Base-by-base conservation (phyloP, 2,888 invertebrate genomes). In the Lucinisca nassula region DNA sequence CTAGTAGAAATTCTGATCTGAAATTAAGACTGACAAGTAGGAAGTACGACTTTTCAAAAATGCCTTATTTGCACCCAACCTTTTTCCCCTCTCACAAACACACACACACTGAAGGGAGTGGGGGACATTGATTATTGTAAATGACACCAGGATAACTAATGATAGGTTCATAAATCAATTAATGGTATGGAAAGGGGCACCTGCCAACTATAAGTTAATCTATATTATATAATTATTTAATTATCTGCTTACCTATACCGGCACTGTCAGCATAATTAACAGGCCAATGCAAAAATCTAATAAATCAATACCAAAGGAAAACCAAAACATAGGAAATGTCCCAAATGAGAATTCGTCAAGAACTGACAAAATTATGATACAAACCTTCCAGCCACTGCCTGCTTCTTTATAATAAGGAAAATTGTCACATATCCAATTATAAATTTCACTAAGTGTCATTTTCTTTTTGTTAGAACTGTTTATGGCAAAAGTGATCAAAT, bases 391-490 rank as follows among this genome's bases (percentile, higher is more conserved):
- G 0, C 98, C 98, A 80, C 96, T 96, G 0, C 97, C 97, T 38
- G 97, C 97, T 93, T 97, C 97, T 95, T 97, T 97, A 95, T 98
- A 98, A 95, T 97, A 98, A 0, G 97, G 97, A 96, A 98, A 98
- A 92, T 97, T 97, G 90, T 97, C 97, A 93, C 97, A 97, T 72
- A 98, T 98, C 97, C 97, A 98, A 92, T 97, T 97, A 95, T 98
- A 98, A 92, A 98, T 98, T 96, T 98, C 98, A 92, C 97, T 97
- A 49, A 98, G 96, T 1, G 98, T 98, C 98, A 98, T 97, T 96
- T 97, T 97, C 92, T 97, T 97, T 94, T 97, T 97, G 1, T 97
- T 96, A 0, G 97, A 97, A 96, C 97, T 97, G 93, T 96, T 96
- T 93, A 98, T 98, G 8, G 98, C 98, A 92, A 97, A 96, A 88